Evolutionary conservation across 2,888 invertebrate genomes (phyloP), one percentile per base, ranked within the genome.

Genomic region (Clivina fossor): DNA sequence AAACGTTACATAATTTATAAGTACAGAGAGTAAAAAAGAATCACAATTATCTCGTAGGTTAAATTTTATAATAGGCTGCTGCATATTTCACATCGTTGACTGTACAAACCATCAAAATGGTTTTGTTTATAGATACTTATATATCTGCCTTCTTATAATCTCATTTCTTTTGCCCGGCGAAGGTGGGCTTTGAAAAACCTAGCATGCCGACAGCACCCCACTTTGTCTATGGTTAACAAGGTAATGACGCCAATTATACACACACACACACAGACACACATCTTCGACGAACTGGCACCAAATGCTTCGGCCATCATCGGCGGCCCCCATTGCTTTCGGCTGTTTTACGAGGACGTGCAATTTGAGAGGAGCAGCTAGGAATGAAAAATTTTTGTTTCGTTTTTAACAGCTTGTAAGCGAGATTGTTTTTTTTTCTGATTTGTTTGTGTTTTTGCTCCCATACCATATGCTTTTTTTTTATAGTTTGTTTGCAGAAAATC

Each of bases 371-470:
- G n/a, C n/a, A n/a, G n/a, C n/a, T n/a, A n/a, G n/a, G n/a, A n/a
- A n/a, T n/a, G n/a, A n/a, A n/a, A n/a, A n/a, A n/a, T n/a, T n/a
- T n/a, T n/a, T n/a, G n/a, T n/a, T n/a, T n/a, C n/a, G n/a, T n/a
- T 51, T 51, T 51, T 41, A 51, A 51, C 51, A 51, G 51, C 51
- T 51, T 51, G 51, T 33, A 43, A 51, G 43, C 51, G 51, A 22
- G 20, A 32, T 19, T 51, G 41, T 51, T 51, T 51, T 51, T 28
- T 22, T 28, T 30, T 44, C 19, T 24, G 32, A 44, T 44, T 44
- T 44, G 19, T 44, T 44, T 44, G 44, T 44, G 28, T 44, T 44
- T 44, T 28, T 24, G 28, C 44, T n/a, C n/a, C n/a, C 44, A 44
- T 44, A 44, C 32, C 30, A n/a, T 44, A 11, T 30, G 44, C 44